Percentiles rank a stretch among this genome's conserved stretches.
Evolutionary conservation across 2,888 invertebrate genomes (phyloP).

Genomic region (Pardosa pseudoannulata): DNA sequence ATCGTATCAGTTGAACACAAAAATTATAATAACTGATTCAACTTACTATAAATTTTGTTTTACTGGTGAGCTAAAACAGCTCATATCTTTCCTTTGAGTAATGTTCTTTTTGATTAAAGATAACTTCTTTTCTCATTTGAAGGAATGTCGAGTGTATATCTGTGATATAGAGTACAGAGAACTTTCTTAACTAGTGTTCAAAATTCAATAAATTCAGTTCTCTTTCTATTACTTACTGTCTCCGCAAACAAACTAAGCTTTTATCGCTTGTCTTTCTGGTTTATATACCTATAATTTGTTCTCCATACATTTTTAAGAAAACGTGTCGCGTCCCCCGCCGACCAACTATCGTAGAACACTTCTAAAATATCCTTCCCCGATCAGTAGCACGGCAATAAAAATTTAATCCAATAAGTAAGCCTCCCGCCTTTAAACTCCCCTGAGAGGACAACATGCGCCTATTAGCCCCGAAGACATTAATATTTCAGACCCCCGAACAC

Average conservation of each 20-base stretch:
- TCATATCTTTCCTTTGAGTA: no score
- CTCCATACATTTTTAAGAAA: no score
- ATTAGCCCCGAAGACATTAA: constrained; percentile 42
- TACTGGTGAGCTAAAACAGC: no score
- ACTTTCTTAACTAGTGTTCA: neutral
- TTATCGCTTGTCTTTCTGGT: neutral
- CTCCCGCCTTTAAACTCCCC: constrained; percentile 16
- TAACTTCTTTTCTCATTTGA: no score
- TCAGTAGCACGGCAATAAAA: constrained; percentile 37
- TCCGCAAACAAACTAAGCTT: neutral
- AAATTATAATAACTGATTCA: no score
- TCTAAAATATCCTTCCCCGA: constrained; percentile 14
- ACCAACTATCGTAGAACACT: neutral
- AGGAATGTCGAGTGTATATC: no score
- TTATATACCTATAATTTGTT: neutral
- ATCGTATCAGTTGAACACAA: no score
- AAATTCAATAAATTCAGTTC: no score
- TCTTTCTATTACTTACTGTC: neutral
- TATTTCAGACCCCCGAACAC: constrained; percentile 34
- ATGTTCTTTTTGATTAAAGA: no score
- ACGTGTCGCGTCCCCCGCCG: neutral
- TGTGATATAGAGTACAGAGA: no score
- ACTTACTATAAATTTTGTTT: no score
- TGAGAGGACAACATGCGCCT: constrained; percentile 16
- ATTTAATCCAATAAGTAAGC: constrained; percentile 55